These are phyloP conservation scores for Taenioides sp. DNA, from an alignment of 2,797 vertebrate species.

Conservation along the genomic window DNA sequence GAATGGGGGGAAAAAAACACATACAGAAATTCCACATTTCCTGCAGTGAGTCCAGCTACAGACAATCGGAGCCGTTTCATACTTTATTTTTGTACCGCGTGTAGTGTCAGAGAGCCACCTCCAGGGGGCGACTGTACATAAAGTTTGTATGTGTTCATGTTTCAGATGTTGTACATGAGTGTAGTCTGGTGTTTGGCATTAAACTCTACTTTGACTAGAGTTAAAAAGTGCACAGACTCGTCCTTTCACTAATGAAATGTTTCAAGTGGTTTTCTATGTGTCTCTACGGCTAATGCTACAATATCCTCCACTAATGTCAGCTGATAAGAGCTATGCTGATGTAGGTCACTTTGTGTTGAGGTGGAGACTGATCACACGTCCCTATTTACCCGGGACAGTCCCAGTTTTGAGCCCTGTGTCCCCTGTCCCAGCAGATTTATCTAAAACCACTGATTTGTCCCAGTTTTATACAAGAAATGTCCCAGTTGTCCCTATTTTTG, in stretches of 20 bases:
- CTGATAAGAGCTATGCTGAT: too few species aligned
- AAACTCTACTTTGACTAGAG: slow-evolving; percentile 80
- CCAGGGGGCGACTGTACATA: slow-evolving; percentile 71
- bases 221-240: slow-evolving; percentile 16
- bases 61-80: slow-evolving; percentile 74
- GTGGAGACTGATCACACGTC: too few species aligned
- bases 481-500: too few species aligned
- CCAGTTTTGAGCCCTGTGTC: too few species aligned
- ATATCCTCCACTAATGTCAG: neutral
- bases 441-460: too few species aligned
- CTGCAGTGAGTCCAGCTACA: slow-evolving; percentile 59
- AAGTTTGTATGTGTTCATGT: slow-evolving; percentile 75
- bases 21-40: slow-evolving; percentile 11
- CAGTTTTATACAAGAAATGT: too few species aligned
- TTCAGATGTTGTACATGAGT: slow-evolving; percentile 80
- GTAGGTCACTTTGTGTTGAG: too few species aligned
- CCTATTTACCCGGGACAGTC: too few species aligned
- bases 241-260: neutral
- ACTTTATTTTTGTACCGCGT: slow-evolving; percentile 74
- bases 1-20: neutral
- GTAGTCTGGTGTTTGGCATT: slow-evolving; percentile 84
- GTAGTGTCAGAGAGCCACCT: slow-evolving; percentile 50
- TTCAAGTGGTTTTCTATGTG: neutral
- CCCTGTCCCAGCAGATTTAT: too few species aligned
- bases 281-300: neutral